These are phyloP conservation scores for Acrocephalus arundinaceus DNA, from an alignment of 2,113 vertebrate genomes.

Conservation along the genomic window DNA sequence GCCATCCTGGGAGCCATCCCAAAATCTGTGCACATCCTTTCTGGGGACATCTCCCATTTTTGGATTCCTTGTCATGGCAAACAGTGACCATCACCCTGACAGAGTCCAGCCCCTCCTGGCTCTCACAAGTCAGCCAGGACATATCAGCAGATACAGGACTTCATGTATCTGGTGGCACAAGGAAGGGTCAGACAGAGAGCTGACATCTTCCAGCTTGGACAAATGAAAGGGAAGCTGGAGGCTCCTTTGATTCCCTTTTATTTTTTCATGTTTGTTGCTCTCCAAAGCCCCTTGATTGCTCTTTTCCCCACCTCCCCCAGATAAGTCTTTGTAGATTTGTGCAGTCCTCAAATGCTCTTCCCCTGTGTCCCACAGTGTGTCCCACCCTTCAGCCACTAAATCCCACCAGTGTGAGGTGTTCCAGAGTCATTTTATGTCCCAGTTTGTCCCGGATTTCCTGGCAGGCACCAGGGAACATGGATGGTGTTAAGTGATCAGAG, in stretches of 20 bases:
- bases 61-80: background rate
- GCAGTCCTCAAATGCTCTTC: background rate
- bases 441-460: background rate
- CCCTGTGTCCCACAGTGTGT: background rate
- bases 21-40: background rate
- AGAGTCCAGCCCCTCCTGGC: background rate
- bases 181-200: background rate
- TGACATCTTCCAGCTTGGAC: background rate
- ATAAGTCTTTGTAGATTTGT: background rate
- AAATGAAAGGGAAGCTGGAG: background rate
- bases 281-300: background rate
- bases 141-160: background rate
- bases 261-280: background rate
- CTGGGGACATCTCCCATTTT: background rate
- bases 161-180: background rate
- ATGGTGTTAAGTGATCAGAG: background rate
- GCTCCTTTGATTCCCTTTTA: background rate
- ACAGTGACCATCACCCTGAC: background rate
- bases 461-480: background rate
- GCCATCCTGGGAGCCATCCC: background rate
- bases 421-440: background rate
- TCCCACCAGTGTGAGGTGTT: background rate
- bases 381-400: background rate
- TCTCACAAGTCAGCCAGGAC: background rate
- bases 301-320: background rate